Evolutionary conservation across 2,113 vertebrate species (phyloP), one percentile per base, ranked within the genome.

Genomic region (Hemicordylus capensis): DNA sequence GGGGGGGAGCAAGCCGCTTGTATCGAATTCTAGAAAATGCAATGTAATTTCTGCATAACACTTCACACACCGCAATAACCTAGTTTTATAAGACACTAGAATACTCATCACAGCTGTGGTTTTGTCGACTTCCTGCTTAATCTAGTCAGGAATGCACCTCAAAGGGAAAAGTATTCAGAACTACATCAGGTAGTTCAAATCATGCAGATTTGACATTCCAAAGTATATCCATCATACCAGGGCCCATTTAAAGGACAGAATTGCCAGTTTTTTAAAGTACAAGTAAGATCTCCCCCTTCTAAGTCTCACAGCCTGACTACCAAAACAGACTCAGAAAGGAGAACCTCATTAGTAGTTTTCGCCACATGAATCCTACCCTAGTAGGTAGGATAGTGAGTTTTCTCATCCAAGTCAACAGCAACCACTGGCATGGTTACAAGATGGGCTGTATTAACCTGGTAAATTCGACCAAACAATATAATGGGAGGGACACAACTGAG

Each of bases 211-310:
- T 81, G 80, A 56, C 80, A 72, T 70, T 72, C 34, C 34, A 88
- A 83, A 48, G 87, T 93, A 89, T 76, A 90, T 88, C 67, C 44
- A 58, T 19, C 51, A 42, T 58, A 58, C 51, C 22, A 26, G 8
- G 24, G 28, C 42, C 26, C 34, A 28, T 56, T 56, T 56, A 28
- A 39, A 81, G 15, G 37, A 31, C 51, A 81, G n/a, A 58, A 58
- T 54, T 54, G 51, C 63, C 42, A 3, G n/a, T n/a, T n/a, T n/a
- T n/a, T n/a, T n/a, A n/a, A n/a, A n/a, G n/a, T n/a, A n/a, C n/a
- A n/a, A n/a, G n/a, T n/a, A n/a, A n/a, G n/a, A n/a, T n/a, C n/a
- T n/a, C n/a, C n/a, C n/a, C n/a, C n/a, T n/a, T n/a, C n/a, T n/a
- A n/a, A n/a, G n/a, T n/a, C n/a, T n/a, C n/a, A n/a, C n/a, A n/a